Percentiles rank a stretch among this genome's conserved stretches.
phyloP scores from a whole-genome alignment of 2,797 vertebrate genomes.

The Mus spretus region DNA sequence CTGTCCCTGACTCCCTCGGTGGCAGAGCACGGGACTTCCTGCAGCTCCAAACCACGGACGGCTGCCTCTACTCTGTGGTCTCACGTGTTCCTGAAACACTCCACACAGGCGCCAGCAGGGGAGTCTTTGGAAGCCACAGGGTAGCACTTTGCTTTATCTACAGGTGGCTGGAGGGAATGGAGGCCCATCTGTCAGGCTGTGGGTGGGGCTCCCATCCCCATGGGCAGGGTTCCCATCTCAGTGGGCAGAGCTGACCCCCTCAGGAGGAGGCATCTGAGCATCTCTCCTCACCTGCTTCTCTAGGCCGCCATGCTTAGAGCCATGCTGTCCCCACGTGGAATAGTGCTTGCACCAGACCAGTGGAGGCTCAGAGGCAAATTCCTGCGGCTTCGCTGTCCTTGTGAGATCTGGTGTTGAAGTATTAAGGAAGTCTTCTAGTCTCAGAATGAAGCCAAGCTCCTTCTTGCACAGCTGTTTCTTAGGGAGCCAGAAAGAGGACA shows the following conservation, averaged over 20 bases:
- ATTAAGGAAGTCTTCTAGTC: too few relatives aligned
- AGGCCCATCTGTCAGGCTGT: neutral
- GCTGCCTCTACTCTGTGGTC: accelerated
- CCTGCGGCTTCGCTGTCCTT: neutral
- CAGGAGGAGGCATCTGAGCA: neutral
- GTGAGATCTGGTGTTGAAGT: neutral
- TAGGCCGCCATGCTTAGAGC: neutral
- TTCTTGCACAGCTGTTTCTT: accelerated
- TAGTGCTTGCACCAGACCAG: accelerated
- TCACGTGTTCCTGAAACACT: neutral
- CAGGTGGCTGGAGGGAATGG: neutral
- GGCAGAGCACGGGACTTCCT: neutral
- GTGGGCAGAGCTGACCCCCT: neutral
- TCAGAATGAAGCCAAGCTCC: neutral
- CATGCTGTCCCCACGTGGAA: neutral
- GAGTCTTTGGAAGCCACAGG: neutral
- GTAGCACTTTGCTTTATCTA: neutral
- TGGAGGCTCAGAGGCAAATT: neutral
- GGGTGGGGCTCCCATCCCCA: neutral
- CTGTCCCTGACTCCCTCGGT: neutral
- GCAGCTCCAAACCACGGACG: too few relatives aligned
- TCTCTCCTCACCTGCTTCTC: neutral
- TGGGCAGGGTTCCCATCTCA: too few relatives aligned
- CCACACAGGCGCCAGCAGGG: accelerated
- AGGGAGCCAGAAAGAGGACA: neutral